Evolutionary conservation across 1,140 invertebrate genomes (phyloP), one percentile per base, ranked within the genome.

Genomic region (Colletes gigas): DNA sequence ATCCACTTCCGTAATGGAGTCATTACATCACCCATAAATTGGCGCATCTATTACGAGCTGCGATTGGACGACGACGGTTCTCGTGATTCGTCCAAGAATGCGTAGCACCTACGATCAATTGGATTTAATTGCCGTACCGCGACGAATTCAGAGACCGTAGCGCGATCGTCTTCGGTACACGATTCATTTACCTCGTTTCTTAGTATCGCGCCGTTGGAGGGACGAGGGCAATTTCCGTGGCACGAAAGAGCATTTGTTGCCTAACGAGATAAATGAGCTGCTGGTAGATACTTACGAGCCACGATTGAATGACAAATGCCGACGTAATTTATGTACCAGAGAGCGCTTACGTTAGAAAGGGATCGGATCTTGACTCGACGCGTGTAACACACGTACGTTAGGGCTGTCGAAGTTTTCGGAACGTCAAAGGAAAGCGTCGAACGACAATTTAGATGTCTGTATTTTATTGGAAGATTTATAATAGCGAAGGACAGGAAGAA

Each of bases 231-330:
- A 72, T 68, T 21, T 19, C 68, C 17, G 60, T 19, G 59, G 57
- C 63, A 81, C 68, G 71, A 76, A 70, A 62, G 78, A 62, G 71
- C 65, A 73, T 83, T 85, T 70, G 71, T 66, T 69, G 60, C 72
- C 67, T 80, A 86, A 75, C 69, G 60, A 81, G 68, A 76, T 54
- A 76, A 85, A 88, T 57, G 73, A 83, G 76, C 86, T 83, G 83
- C 69, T 83, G 77, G 83, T 78, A 83, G 82, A 83, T 85, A 84
- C 44, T 81, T 87, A 76, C 68, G 76, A 66, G 50, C 47, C 84
- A 88, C 82, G 82, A 91, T 88, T 89, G 82, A 79, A 88, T 86
- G 89, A 91, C 85, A 88, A 90, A 89, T 86, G 83, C 76, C 77
- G 57, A 60, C 66, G 78, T 89, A 89, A 91, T 90, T 90, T 88